Percentiles rank a stretch among this genome's conserved stretches.
Evolutionary conservation across 2,797 vertebrate genomes (phyloP).

Genomic region (Sebastes glaucus): DNA sequence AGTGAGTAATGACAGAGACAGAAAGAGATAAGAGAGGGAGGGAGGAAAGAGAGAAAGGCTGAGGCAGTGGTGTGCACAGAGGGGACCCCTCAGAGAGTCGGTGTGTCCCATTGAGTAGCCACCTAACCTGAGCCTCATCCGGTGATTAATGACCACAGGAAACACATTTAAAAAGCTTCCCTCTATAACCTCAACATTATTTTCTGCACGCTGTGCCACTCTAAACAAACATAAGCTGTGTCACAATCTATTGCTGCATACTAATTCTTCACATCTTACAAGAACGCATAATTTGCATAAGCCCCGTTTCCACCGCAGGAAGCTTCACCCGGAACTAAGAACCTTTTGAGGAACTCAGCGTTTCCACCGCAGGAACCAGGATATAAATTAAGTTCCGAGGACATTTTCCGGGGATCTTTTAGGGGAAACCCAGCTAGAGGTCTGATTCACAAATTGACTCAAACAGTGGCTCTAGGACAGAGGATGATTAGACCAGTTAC

Average conservation of each 20-base stretch:
- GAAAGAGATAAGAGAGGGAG: not conserved
- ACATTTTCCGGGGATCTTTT: not conserved
- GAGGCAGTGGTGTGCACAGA: not conserved
- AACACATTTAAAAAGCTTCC: not conserved
- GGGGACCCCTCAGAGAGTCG: not conserved
- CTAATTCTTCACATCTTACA: not conserved
- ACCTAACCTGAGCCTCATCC: not conserved
- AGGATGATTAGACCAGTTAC: not conserved
- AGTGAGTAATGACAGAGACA: slow-evolving; percentile 2
- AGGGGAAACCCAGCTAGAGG: too few relatives aligned
- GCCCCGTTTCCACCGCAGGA: not conserved
- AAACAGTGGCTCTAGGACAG: not conserved
- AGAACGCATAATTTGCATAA: too few relatives aligned
- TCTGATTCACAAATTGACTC: not conserved
- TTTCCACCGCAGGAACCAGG: not conserved
- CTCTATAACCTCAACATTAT: not conserved
- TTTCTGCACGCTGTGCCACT: not conserved
- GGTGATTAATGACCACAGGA: not conserved
- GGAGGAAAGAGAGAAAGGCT: not conserved
- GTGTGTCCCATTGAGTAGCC: too few relatives aligned
- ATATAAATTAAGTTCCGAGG: not conserved
- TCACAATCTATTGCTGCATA: too few relatives aligned
- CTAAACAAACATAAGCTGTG: not conserved
- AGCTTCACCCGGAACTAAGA: not conserved
- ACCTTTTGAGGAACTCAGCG: not conserved